A percentile compares a stretch with the other conserved stretches of the same genome.
phyloP scores from a whole-genome alignment of 2,113 vertebrate species.

The Scartelaos histophorus region DNA sequence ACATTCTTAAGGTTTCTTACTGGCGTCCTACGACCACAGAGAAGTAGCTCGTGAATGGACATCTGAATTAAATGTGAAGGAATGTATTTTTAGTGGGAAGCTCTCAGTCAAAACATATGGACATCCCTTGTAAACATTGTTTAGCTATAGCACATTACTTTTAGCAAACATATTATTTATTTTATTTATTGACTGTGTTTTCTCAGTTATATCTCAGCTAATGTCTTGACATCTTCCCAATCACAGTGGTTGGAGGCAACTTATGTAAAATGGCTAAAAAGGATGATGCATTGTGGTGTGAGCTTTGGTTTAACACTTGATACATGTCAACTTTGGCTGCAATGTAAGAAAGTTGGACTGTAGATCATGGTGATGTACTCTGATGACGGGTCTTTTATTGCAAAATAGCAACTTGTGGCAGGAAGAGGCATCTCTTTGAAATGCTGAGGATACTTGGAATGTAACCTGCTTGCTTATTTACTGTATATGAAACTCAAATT shows the following conservation, averaged over 20 bases:
- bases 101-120: too few relatives aligned
- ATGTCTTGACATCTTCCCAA: background rate
- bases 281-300: background rate
- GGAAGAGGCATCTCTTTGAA: background rate
- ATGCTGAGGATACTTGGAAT: slow-evolving; percentile 39
- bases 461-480: slow-evolving; percentile 31
- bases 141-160: too few relatives aligned
- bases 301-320: background rate
- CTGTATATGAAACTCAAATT: slow-evolving; percentile 18
- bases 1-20: too few relatives aligned
- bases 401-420: slow-evolving; percentile 5
- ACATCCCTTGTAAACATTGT: too few relatives aligned
- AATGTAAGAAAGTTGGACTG: background rate
- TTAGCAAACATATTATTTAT: too few relatives aligned
- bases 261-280: background rate
- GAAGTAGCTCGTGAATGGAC: too few relatives aligned
- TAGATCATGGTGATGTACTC: background rate
- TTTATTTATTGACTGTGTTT: too few relatives aligned
- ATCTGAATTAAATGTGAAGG: too few relatives aligned
- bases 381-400: slow-evolving; percentile 2
- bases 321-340: background rate
- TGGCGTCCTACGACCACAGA: too few relatives aligned
- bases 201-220: too few relatives aligned
- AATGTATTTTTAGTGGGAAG: too few relatives aligned
- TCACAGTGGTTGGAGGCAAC: background rate